Evolutionary conservation across 2,113 vertebrate genomes (phyloP).

Genomic region (Heterotilapia buettikoferi): DNA sequence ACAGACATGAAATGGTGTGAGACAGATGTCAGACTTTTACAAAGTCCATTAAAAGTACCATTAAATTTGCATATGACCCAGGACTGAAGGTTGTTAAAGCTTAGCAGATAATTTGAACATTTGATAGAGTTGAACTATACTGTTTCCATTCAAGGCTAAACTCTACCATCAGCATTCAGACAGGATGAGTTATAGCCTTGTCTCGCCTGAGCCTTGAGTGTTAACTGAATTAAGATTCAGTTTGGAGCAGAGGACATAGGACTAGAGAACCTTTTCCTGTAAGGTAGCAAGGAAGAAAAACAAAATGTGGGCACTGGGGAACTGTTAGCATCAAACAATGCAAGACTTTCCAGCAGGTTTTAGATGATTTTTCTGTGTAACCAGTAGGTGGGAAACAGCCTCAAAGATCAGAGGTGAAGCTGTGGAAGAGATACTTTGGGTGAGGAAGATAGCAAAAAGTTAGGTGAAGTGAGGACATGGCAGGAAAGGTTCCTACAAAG

Average conservation of each 20-base stretch:
- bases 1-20: not conserved
- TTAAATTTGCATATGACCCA: constrained; percentile 38
- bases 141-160: constrained; percentile 39
- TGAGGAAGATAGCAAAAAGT: not conserved
- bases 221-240: constrained; percentile 32
- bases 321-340: not conserved
- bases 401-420: not conserved
- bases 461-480: not conserved
- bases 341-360: not conserved
- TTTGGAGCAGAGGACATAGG: not conserved
- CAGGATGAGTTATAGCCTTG: constrained; percentile 41
- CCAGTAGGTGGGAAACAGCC: not conserved
- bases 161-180: constrained; percentile 48
- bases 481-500: not conserved
- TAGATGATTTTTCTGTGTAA: not conserved
- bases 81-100: constrained; percentile 15
- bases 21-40: constrained; percentile 21
- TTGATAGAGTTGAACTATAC: not conserved
- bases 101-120: constrained; percentile 13
- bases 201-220: constrained; percentile 4
- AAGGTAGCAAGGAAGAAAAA: not conserved
- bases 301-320: not conserved
- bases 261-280: not conserved
- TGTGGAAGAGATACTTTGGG: not conserved
- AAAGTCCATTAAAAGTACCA: constrained; percentile 42